phyloP scores from a whole-genome alignment of 1,140 invertebrate genomes.

The Caerostris darwini region DNA sequence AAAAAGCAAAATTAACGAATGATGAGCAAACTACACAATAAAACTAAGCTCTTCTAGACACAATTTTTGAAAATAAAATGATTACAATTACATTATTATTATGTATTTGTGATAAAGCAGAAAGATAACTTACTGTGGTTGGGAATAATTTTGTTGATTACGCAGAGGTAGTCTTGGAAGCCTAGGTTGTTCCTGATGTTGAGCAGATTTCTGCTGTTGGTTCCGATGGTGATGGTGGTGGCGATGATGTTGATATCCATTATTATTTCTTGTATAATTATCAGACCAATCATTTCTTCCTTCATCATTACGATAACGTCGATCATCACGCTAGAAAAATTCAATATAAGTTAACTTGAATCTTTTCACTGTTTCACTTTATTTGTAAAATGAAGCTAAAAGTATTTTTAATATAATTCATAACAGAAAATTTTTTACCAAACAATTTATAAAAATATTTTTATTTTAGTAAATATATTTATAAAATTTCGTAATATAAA shows the following conservation, averaged over 20 bases:
- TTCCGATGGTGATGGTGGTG: constrained; percentile 64
- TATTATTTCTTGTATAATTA: constrained; percentile 57
- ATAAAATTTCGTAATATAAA: too few species aligned
- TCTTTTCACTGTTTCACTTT: too few species aligned
- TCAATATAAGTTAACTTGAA: too few species aligned
- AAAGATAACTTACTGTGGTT: constrained; percentile 65
- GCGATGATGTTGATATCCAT: constrained; percentile 56
- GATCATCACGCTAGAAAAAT: constrained; percentile 53
- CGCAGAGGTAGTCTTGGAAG: constrained; percentile 74
- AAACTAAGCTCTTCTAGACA: too few species aligned
- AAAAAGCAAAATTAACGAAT: too few species aligned
- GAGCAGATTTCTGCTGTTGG: constrained; percentile 38
- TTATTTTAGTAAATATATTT: too few species aligned
- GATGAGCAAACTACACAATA: too few species aligned
- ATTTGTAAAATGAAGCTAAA: too few species aligned
- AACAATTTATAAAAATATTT: too few species aligned
- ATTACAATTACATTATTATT: not conserved
- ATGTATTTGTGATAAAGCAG: too few species aligned
- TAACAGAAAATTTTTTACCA: too few species aligned
- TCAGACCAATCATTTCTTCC: constrained; percentile 68
- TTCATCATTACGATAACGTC: constrained; percentile 58
- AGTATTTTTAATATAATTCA: too few species aligned
- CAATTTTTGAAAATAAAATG: not conserved
- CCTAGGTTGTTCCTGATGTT: constrained; percentile 67
- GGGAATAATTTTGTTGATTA: constrained; percentile 75